Percentiles rank a stretch among this genome's conserved stretches.
These are phyloP conservation scores for Lepisosteus osseus DNA, from an alignment of 2,113 vertebrate genomes.

Conservation along the genomic window DNA sequence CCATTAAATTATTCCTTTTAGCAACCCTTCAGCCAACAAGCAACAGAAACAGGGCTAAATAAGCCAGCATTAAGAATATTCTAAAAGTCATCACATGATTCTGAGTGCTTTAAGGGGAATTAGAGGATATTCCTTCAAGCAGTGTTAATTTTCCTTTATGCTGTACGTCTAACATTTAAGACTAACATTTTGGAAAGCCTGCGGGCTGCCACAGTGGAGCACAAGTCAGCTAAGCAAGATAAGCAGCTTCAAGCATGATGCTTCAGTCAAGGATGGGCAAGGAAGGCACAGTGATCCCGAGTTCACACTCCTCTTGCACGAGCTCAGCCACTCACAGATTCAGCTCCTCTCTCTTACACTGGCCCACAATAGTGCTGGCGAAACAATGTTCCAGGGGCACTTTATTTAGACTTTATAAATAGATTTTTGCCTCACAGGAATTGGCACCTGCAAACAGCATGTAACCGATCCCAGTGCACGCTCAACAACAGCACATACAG, in stretches of 20 bases:
- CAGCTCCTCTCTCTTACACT: too few species aligned
- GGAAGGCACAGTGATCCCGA: neutral
- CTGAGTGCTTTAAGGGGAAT: too few species aligned
- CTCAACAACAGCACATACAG: neutral
- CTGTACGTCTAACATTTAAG: neutral
- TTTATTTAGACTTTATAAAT: too few species aligned
- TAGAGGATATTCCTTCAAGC: slow-evolving; percentile 7
- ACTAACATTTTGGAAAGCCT: neutral
- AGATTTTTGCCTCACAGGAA: neutral
- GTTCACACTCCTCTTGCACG: neutral
- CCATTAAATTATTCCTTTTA: too few species aligned
- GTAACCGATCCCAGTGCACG: neutral
- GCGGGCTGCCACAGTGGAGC: neutral
- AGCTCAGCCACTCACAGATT: too few species aligned
- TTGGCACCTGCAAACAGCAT: neutral
- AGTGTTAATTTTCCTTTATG: slow-evolving; percentile 9
- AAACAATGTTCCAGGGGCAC: too few species aligned
- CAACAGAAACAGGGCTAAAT: too few species aligned
- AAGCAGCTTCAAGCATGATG: neutral
- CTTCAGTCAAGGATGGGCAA: neutral
- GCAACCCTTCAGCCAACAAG: too few species aligned
- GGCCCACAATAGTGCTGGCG: too few species aligned
- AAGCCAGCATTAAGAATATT: too few species aligned
- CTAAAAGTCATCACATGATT: too few species aligned
- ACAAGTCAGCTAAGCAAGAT: neutral